These are phyloP conservation scores for Actias luna DNA, from an alignment of 2,888 invertebrate species.

Conservation along the genomic window DNA sequence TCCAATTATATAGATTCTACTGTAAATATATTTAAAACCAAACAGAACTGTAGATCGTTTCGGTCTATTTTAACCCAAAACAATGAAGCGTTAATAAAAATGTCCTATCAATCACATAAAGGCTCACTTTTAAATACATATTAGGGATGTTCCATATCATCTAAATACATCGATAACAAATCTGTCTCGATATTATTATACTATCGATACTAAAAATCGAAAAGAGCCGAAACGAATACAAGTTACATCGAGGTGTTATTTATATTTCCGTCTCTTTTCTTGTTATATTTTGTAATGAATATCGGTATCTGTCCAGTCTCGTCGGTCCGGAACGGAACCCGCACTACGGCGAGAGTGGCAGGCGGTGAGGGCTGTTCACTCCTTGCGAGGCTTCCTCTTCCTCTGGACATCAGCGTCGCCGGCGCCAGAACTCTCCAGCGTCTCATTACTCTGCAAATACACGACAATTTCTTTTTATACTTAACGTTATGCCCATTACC, in stretches of 20 bases:
- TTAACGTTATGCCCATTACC: no score
- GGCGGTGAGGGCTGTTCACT: constrained; percentile 42
- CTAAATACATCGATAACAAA: neutral
- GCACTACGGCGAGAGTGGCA: neutral
- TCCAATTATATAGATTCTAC: no score
- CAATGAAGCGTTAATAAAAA: neutral
- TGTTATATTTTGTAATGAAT: no score
- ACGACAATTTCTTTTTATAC: no score
- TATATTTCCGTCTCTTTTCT: no score
- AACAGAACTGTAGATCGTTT: neutral
- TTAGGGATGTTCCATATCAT: neutral
- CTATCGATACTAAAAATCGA: no score
- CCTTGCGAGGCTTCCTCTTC: constrained; percentile 75
- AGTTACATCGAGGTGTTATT: no score
- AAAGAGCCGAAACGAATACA: no score
- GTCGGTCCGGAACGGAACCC: neutral
- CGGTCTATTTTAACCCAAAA: neutral
- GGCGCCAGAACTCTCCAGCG: constrained; percentile 43
- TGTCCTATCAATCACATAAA: neutral
- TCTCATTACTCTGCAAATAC: neutral
- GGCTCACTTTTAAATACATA: neutral
- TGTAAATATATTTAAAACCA: neutral
- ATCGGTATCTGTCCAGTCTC: neutral
- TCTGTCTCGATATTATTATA: neutral
- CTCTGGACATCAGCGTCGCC: constrained; percentile 73